phyloP scores from a whole-genome alignment of 2,797 vertebrate genomes.

The Florisuga fusca region DNA sequence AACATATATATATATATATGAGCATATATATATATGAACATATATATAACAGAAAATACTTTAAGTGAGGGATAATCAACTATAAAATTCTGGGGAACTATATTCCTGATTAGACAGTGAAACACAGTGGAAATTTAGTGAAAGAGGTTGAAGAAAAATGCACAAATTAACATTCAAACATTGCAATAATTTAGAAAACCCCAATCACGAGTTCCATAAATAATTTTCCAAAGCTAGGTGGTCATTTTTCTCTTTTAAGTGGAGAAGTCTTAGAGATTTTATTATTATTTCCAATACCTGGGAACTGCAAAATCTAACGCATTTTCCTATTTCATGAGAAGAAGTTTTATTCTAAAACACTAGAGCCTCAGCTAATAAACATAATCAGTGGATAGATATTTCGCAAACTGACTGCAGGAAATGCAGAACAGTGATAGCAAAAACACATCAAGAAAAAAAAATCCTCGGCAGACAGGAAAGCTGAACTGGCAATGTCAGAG shows the following conservation, averaged over 20 bases:
- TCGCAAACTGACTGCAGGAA: background rate
- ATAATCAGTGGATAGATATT: background rate
- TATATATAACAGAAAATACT: background rate
- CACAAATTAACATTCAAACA: background rate
- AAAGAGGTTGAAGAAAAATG: background rate
- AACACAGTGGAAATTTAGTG: background rate
- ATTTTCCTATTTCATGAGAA: background rate
- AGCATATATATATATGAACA: too few species aligned
- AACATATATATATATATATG: too few species aligned
- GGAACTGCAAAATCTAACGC: background rate
- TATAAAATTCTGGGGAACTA: background rate
- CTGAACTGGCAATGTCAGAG: background rate
- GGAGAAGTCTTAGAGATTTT: background rate
- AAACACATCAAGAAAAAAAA: background rate
- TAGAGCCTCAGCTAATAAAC: background rate
- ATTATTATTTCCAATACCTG: background rate
- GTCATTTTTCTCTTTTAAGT: background rate
- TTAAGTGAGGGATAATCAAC: background rate
- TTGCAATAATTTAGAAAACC: background rate
- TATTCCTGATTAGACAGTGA: background rate
- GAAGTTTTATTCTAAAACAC: background rate
- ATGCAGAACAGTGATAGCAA: background rate
- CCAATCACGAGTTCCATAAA: background rate
- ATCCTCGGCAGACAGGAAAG: background rate
- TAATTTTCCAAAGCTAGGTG: background rate